Conservation (phyloP, 1,140 invertebrate species). For the Brachionus asplanchnoidis region DNA sequence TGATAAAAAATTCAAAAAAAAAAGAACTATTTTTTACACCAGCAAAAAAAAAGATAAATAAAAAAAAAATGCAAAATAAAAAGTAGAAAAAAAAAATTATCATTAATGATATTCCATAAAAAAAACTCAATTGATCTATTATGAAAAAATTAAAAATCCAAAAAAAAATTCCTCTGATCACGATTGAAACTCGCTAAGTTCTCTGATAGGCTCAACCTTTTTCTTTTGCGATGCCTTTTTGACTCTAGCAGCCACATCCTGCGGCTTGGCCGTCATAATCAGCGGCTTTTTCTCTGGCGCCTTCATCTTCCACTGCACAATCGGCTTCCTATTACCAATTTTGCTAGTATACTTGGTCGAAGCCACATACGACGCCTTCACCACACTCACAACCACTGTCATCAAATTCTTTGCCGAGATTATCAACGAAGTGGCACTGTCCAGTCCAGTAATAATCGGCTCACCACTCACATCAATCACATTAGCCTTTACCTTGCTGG, state of each 20-base stretch:
- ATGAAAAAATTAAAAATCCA: neutral
- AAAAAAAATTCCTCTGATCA: neutral
- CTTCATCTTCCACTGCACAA: slow-evolving; percentile 99
- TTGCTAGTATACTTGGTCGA: slow-evolving; percentile 72
- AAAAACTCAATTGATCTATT: neutral
- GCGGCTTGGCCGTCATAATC: neutral
- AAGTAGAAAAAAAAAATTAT: neutral
- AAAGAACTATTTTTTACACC: neutral
- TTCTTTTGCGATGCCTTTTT: slow-evolving; percentile 29
- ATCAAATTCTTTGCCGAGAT: slow-evolving; percentile 98
- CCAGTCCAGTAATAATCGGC: slow-evolving; percentile 89
- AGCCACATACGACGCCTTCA: slow-evolving; percentile 95
- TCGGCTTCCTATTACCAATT: slow-evolving; percentile 68
- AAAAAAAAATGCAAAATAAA: neutral
- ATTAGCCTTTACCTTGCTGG: slow-evolving; percentile 98
- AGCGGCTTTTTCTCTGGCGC: slow-evolving; percentile 97
- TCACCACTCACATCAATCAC: slow-evolving; percentile 93
- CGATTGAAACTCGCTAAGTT: slow-evolving; percentile 30
- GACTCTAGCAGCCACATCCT: slow-evolving; percentile 18
- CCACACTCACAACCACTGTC: slow-evolving; percentile 96
- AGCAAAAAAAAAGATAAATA: neutral
- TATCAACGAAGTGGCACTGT: slow-evolving; percentile 97
- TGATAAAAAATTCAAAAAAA: neutral
- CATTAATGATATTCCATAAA: neutral
- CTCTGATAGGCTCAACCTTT: slow-evolving; percentile 4